Evolutionary conservation across 2,113 vertebrate genomes (phyloP), one percentile per base, ranked within the genome.

Genomic region (Gavia stellata): DNA sequence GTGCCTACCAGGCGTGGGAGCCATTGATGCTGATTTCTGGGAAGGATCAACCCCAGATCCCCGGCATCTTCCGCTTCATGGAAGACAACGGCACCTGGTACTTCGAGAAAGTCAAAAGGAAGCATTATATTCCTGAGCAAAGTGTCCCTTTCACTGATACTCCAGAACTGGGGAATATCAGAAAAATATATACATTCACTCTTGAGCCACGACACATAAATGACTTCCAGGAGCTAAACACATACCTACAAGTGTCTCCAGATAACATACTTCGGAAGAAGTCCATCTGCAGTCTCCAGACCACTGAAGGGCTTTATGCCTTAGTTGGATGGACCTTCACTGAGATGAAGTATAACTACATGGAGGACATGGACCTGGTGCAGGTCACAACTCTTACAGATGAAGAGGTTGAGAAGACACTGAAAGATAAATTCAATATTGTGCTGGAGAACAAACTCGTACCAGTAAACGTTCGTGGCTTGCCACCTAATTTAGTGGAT

Each of bases 281-380:
- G 74, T 99, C 99, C 14, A 97, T 99, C 90, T 99, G 98, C 94
- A 98, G 84, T 17, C 95, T 99, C 87, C 99, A 99, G 93, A 98
- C 98, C 6, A 20, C 88, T 29, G 97, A 92, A 21, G 99, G 98
- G 12, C 96, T 98, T 91, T 94, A 90, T 84, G 98, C 93, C 78
- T 97, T 99, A 28, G 71, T 99, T 71, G 99, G 99, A 49, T 98
- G 97, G 97, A 99, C 96, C 36, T 97, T 98, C 90, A 97, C 89
- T 17, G 97, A 98, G 38, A 58, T 98, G 70, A 99, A 95, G 62
- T 99, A 98, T 86, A 98, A 93, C 36, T 98, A 98, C 20, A 97
- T 82, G 9, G 98, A 98, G 17, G 97, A 97, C 13, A 44, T 33
- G 14, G 94, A 99, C 95, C 59, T 98, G 66, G 21, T 98, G 6